Base-by-base conservation (phyloP, 2,797 vertebrate genomes). In the Spondyliosoma cantharus region DNA sequence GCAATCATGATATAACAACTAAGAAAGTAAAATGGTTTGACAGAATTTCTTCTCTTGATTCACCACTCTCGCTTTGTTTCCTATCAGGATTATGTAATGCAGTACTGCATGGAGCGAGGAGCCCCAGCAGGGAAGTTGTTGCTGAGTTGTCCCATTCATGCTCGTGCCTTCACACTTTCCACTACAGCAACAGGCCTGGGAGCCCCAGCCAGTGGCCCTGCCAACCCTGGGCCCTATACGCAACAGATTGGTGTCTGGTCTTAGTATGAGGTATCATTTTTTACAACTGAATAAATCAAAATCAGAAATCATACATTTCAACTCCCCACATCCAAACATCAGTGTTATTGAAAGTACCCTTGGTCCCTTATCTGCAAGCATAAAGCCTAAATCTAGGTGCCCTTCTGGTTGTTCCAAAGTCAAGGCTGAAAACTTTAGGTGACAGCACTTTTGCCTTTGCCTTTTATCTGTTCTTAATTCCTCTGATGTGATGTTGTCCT, bases 241-340 rank as follows among this genome's bases (percentile, higher is more conserved):
- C 91, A 94, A 42, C 90, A 95, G 71, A 89, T 92, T 27, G 95
- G 95, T 48, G 72, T 95, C 76, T 94, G 95, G 94, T 93, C 95
- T 71, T 95, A 96, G 85, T 96, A 94, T 80, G 95, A 96, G 94
- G 95, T 96, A 86, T 82, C 54, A 32, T 32, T 8, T 32, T 32
- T 32, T 32, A 32, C 32, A 32, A 32, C 32, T 32, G 32, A 32
- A 32, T 32, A 32, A 8, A 7, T 32, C 29, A 4, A 32, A 32
- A 32, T 32, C 29, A 32, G 29, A 32, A 32, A 32, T 32, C 29
- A 29, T 29, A 29, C 29, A 29, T 4, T 29, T 29, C 32, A 32
- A 32, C 32, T 32, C 32, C 32, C 32, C 32, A 32, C 32, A 32
- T 8, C 32, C 32, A 32, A 32, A 7, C 32, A 32, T 32, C 32